Conservation (phyloP, 2,113 vertebrate species). For the Carassius gibelio region DNA sequence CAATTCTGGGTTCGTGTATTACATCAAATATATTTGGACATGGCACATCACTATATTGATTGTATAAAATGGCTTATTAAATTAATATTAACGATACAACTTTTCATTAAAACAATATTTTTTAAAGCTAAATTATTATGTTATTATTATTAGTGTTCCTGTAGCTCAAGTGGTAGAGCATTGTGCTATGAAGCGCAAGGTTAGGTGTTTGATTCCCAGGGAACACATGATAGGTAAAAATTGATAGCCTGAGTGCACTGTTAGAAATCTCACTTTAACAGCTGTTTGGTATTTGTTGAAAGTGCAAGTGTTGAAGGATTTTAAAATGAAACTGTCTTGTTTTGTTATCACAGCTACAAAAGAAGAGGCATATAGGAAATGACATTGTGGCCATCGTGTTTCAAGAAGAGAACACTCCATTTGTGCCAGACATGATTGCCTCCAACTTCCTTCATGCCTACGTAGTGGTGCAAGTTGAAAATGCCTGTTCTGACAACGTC, state of each 20-base stretch:
- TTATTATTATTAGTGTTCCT: too few relatives aligned
- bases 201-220: too few relatives aligned
- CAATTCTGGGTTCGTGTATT: background rate
- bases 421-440: constrained; percentile 78
- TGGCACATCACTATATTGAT: background rate
- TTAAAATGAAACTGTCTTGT: background rate
- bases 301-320: background rate
- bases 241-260: too few relatives aligned
- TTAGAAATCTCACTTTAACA: background rate
- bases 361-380: constrained; percentile 96
- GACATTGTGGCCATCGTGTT: constrained; percentile 96
- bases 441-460: constrained; percentile 88
- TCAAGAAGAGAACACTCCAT: constrained; percentile 96
- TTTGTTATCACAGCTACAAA: constrained; percentile 83
- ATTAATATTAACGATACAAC: background rate
- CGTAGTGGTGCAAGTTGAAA: constrained; percentile 92
- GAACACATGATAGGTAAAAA: too few relatives aligned
- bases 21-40: background rate
- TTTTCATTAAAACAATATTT: background rate
- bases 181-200: too few relatives aligned
- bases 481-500: constrained; percentile 76
- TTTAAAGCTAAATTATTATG: background rate
- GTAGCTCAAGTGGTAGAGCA: too few relatives aligned
- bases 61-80: background rate
- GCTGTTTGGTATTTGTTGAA: constrained; percentile 7